phyloP scores from a whole-genome alignment of 1,140 invertebrate genomes.

The Eriocheir sinensis region DNA sequence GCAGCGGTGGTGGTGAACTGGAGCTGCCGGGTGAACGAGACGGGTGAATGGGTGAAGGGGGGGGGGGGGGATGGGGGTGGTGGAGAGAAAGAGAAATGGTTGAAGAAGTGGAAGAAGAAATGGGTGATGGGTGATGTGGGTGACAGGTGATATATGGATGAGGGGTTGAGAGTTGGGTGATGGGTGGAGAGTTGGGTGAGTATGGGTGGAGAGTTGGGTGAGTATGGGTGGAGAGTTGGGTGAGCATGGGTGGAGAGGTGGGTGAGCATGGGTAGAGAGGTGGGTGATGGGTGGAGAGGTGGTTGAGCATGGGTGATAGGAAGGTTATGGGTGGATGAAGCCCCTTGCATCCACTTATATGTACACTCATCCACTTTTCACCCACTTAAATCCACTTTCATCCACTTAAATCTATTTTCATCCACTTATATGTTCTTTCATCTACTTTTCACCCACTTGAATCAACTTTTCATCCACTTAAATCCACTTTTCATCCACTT shows the following conservation, averaged over 20 bases:
- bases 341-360: background rate
- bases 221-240: background rate
- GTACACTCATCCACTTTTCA: background rate
- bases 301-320: background rate
- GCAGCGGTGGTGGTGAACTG: conserved; percentile 85
- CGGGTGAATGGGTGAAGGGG: background rate
- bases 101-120: background rate
- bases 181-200: background rate
- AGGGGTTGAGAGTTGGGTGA: background rate
- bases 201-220: background rate
- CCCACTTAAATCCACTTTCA: background rate
- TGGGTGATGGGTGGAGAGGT: background rate
- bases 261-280: background rate
- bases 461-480: too few species aligned
- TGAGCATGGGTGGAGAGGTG: background rate
- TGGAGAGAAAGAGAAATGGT: background rate
- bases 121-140: background rate
- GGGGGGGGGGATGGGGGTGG: background rate
- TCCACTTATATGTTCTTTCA: background rate
- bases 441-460: background rate
- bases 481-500: background rate
- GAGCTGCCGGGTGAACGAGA: conserved; percentile 82
- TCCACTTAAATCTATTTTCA: background rate
- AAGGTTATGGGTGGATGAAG: background rate
- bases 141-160: background rate